Evolutionary conservation across 2,888 invertebrate genomes (phyloP), one percentile per base, ranked within the genome.

Genomic region (Stenichneumon culpator): DNA sequence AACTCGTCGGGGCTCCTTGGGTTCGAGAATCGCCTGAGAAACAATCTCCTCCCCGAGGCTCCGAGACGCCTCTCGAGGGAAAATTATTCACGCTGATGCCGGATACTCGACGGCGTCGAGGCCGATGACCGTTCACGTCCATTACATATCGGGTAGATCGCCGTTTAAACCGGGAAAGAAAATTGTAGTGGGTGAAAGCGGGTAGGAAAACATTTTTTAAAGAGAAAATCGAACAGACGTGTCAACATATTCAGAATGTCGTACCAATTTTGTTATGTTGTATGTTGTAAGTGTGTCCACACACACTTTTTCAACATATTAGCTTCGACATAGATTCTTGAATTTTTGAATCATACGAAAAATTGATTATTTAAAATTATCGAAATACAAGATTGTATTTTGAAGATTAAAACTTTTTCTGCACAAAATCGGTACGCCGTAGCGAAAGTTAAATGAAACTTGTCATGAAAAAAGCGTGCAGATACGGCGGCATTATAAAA

Each of bases 41-140:
- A 54, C 47, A 69, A 47, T 19, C 16, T 70, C 28, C 2, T 78
- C 0, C 22, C 44, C 50, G 22, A 63, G 47, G 52, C 65, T 67
- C 32, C 22, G 70, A 70, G 9, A 52, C 70, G 50, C 47, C 52
- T 52, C 74, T 63, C 65, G 9, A 75, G 75, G 63, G 74, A 74
- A 74, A 74, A 74, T 74, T 65, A 74, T 74, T 74, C 74, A 65
- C 63, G 74, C 74, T 74, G 74, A 74, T 74, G 74, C 32, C 63
- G 50, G 32, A 50, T 47, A 74, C 47, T 47, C 74, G 50, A 60
- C 32, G 22, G 22, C 19, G 16, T 22, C 65, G 75, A 75, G 75
- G 65, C 50, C 75, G 65, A 67, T 65, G 75, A 75, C 75, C 75
- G 47, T 65, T 67, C 50, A 22, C 32, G 65, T 65, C 75, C 32